A percentile compares a stretch with the other conserved stretches of the same genome.
Conservation (phyloP, 2,888 invertebrate genomes). For the Drosophila dives region DNA sequence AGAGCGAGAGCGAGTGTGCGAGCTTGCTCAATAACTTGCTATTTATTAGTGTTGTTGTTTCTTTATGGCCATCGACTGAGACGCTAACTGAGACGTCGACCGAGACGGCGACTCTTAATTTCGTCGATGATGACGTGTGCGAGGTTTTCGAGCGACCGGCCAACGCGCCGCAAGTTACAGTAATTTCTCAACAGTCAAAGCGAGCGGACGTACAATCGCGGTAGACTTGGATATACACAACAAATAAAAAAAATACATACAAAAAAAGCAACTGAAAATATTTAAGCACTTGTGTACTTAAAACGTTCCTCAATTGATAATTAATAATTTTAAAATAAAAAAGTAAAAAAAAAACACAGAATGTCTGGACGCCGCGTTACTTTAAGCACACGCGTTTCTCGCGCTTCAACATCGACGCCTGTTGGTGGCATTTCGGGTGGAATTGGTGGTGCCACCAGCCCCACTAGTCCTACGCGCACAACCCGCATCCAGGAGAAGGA, state of each 20-base stretch:
- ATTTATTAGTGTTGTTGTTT: slow-evolving; percentile 24
- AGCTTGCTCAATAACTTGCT: neutral
- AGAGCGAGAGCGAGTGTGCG: slow-evolving; percentile 3
- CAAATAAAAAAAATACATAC: slow-evolving; percentile 11
- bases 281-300: slow-evolving; percentile 32
- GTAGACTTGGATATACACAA: slow-evolving; percentile 7
- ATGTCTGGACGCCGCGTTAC: slow-evolving; percentile 83
- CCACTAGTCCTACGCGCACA: slow-evolving; percentile 94
- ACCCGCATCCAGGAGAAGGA: slow-evolving; percentile 97
- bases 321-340: slow-evolving; percentile 5
- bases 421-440: slow-evolving; percentile 67
- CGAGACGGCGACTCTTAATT: slow-evolving; percentile 61
- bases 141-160: slow-evolving; percentile 70
- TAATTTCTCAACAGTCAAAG: slow-evolving; percentile 75
- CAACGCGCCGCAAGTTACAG: slow-evolving; percentile 67
- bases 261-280: neutral
- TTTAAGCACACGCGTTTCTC: slow-evolving; percentile 80
- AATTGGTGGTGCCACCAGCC: slow-evolving; percentile 85
- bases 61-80: slow-evolving; percentile 23
- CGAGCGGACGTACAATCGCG: slow-evolving; percentile 65
- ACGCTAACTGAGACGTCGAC: slow-evolving; percentile 20
- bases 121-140: slow-evolving; percentile 72
- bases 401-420: slow-evolving; percentile 82
- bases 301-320: slow-evolving; percentile 44
- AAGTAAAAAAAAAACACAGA: slow-evolving; percentile 27